These are phyloP conservation scores for Electrona antarctica DNA, from an alignment of 2,113 vertebrate genomes.

Conservation along the genomic window DNA sequence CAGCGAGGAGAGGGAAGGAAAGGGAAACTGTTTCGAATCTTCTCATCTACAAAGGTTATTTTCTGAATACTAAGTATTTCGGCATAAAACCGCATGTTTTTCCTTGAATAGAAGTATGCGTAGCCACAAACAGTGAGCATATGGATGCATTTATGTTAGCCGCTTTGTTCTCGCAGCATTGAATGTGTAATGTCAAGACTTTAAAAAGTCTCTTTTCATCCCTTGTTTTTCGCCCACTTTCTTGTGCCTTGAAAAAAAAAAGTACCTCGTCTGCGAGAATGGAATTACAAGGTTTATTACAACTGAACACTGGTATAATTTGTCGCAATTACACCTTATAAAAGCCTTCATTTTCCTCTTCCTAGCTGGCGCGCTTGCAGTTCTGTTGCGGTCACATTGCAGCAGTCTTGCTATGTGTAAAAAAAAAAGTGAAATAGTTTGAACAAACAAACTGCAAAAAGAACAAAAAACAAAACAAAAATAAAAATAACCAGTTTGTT, in stretches of 20 bases:
- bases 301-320: constrained; percentile 50
- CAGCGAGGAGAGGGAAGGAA: constrained; percentile 8
- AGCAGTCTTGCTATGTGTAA: constrained; percentile 13
- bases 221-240: constrained; percentile 43
- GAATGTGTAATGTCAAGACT: constrained; percentile 66
- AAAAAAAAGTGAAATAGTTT: not conserved
- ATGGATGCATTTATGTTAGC: constrained; percentile 78
- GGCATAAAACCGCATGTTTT: constrained; percentile 76
- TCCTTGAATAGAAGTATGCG: constrained; percentile 76
- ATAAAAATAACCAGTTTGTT: constrained; percentile 15
- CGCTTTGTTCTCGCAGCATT: constrained; percentile 70
- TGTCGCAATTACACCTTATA: constrained; percentile 58
- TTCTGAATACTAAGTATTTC: constrained; percentile 75
- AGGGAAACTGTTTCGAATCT: constrained; percentile 66
- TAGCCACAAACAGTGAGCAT: constrained; percentile 78
- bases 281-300: constrained; percentile 59
- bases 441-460: not conserved
- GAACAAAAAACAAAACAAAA: constrained; percentile 4
- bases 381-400: constrained; percentile 10
- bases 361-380: not conserved
- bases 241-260: constrained; percentile 27
- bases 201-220: constrained; percentile 60
- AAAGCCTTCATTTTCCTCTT: constrained; percentile 15
- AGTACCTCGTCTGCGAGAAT: constrained; percentile 40
- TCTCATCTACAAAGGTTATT: constrained; percentile 77